Base-by-base conservation (phyloP, 1,140 invertebrate species). In the Dreissena rostriformis region DNA sequence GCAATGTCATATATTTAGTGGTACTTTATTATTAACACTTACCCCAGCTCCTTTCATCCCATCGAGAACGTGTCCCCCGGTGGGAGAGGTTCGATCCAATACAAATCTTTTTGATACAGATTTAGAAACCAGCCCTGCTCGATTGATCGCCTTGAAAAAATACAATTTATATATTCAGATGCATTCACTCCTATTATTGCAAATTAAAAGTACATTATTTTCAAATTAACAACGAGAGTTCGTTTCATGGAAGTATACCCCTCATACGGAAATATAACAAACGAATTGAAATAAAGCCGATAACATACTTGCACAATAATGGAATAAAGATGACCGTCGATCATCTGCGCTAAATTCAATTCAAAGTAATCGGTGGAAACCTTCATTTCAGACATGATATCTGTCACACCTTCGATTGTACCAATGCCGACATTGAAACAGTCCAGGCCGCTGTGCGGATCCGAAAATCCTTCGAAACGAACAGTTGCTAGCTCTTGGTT, bases 61-160 rank as follows among this genome's bases (percentile, higher is more conserved):
- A 29, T 68, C 73, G 10, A 70, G 15, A n/a, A 83, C 73, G 24
- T 49, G n/a, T 19, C 81, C 81, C 24, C 65, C 65, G 0, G 39
- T 71, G 19, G 81, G 81, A 57, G 73, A 52, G n/a, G 81, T 61
- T n/a, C 26, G 53, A 61, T 83, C 81, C 8, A 75, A 17, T 28
- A 71, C 71, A 12, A 76, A 24, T 12, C 51, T 28, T 26, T 12
- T 12, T 39, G 75, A 65, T 11, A 53, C 68, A 12, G 29, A 15
- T 12, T 10, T 7, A 28, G 55, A 51, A 0, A 26, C 10, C 49
- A 76, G 55, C 14, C 68, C 82, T 24, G 75, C 82, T 22, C n/a
- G 26, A 73, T 84, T 75, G 17, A 63, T 71, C 26, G 74, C 74
- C 74, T 55, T 0, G 52, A 84, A 39, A 7, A 6, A 7, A 19